Evolutionary conservation across 2,888 invertebrate species (phyloP).

Genomic region (Nudaria mundana): DNA sequence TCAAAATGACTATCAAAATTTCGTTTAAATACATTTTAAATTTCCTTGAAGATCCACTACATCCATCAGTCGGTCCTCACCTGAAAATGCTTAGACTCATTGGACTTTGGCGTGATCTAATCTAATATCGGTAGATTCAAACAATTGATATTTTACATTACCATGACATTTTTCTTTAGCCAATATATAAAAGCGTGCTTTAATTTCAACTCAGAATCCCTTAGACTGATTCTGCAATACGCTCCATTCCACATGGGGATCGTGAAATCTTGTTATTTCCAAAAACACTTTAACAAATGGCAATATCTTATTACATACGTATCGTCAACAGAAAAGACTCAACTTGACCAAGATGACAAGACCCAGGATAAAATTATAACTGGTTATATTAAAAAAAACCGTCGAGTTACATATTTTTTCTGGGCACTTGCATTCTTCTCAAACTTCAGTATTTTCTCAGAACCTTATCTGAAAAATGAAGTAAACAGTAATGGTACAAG

Average conservation of each 20-base stretch:
- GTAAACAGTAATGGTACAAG: constrained; percentile 44
- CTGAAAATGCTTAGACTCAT: constrained; percentile 39
- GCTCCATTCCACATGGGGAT: constrained; percentile 61
- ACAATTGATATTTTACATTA: constrained; percentile 39
- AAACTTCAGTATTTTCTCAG: constrained; percentile 49
- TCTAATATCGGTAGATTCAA: constrained; percentile 35
- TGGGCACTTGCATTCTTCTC: constrained; percentile 48
- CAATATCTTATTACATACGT: constrained; percentile 45
- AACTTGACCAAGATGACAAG: constrained; percentile 32
- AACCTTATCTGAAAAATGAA: constrained; percentile 53
- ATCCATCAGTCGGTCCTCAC: constrained; percentile 55
- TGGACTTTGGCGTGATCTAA: constrained; percentile 49
- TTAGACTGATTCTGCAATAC: constrained; percentile 50
- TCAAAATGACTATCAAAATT: constrained; percentile 13
- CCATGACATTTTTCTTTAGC: constrained; percentile 46
- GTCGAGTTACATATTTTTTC: constrained; percentile 52
- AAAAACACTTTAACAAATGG: constrained; percentile 48
- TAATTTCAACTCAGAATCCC: constrained; percentile 33
- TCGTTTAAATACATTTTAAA: constrained; percentile 20
- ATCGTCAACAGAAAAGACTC: constrained; percentile 43
- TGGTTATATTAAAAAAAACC: constrained; percentile 43
- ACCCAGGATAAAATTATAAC: constrained; percentile 31
- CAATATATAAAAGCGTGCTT: constrained; percentile 52
- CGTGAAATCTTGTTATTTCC: constrained; percentile 48
- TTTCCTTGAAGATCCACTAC: constrained; percentile 41